Percentiles rank a stretch among this genome's conserved stretches.
These are phyloP conservation scores for Opisthocomus hoazin DNA, from an alignment of 2,113 vertebrate species.

Conservation along the genomic window DNA sequence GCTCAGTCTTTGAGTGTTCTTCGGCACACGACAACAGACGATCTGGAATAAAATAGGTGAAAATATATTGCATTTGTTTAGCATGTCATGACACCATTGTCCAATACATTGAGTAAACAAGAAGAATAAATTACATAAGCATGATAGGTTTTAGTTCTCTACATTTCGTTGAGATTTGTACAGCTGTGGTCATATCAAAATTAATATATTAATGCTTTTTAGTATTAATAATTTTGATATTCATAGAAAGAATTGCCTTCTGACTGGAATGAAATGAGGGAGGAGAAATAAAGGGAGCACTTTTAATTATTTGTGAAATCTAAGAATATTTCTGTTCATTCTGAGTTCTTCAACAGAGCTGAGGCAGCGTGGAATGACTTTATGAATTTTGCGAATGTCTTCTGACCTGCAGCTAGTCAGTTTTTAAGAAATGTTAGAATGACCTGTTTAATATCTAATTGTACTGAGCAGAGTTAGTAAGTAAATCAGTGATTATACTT, in stretches of 20 bases:
- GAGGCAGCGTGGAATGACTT: background rate
- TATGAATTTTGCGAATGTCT: background rate
- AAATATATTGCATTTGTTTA: constrained; percentile 46
- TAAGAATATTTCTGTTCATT: background rate
- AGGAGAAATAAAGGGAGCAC: background rate
- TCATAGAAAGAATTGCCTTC: background rate
- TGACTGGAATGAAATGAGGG: background rate
- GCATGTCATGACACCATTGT: background rate
- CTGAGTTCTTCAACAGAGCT: background rate
- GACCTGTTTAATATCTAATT: background rate
- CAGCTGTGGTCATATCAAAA: background rate
- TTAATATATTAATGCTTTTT: background rate
- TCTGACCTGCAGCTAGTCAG: background rate
- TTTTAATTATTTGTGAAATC: constrained; percentile 12
- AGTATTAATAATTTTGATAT: background rate
- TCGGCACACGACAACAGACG: constrained; percentile 50
- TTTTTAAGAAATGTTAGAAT: background rate
- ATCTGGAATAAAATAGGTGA: constrained; percentile 51
- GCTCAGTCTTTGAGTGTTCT: constrained; percentile 56
- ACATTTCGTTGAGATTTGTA: background rate
- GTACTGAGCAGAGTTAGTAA: background rate
- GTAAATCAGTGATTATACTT: background rate
- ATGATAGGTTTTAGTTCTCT: background rate
- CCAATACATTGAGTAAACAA: background rate
- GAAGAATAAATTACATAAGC: background rate